Conservation (phyloP, 2,113 vertebrate genomes). For the Misgurnus anguillicaudatus region DNA sequence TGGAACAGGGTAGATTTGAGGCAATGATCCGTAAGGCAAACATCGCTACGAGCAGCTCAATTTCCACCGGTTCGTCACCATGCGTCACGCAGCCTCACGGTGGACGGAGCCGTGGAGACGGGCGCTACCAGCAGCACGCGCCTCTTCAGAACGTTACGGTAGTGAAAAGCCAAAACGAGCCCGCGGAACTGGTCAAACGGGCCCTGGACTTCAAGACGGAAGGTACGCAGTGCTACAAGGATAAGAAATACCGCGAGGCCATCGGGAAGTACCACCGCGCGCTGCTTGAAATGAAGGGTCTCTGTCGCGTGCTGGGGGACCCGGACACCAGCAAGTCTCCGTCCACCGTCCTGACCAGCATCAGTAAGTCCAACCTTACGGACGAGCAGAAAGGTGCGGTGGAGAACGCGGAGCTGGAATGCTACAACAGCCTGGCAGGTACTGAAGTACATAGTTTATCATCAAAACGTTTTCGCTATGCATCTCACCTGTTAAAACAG, state of each 20-base stretch:
- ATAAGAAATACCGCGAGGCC: slow-evolving; percentile 98
- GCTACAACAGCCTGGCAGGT: slow-evolving; percentile 99
- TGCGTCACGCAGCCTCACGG: slow-evolving; percentile 63
- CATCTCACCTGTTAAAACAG: not conserved
- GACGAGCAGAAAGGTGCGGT: slow-evolving; percentile 91
- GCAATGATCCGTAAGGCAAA: slow-evolving; percentile 23
- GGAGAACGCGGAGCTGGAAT: slow-evolving; percentile 93
- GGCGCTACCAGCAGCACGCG: slow-evolving; percentile 61
- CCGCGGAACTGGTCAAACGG: slow-evolving; percentile 82
- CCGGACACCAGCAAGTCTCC: slow-evolving; percentile 72
- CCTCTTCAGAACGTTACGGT: slow-evolving; percentile 18
- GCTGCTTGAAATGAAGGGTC: slow-evolving; percentile 92
- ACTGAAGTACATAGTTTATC: slow-evolving; percentile 22
- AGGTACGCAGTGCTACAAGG: slow-evolving; percentile 97
- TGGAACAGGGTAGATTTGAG: slow-evolving; percentile 4
- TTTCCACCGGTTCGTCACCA: slow-evolving; percentile 66
- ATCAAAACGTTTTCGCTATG: not conserved
- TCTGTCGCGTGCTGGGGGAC: slow-evolving; percentile 82
- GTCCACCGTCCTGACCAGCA: slow-evolving; percentile 64
- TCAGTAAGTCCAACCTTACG: slow-evolving; percentile 76
- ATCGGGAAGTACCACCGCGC: slow-evolving; percentile 98
- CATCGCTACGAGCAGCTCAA: slow-evolving; percentile 34
- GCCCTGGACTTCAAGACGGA: slow-evolving; percentile 95
- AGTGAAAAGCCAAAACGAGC: slow-evolving; percentile 63
- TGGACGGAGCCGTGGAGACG: slow-evolving; percentile 65